Conservation (phyloP, 2,888 invertebrate species). For the Meghimatium bilineatum region DNA sequence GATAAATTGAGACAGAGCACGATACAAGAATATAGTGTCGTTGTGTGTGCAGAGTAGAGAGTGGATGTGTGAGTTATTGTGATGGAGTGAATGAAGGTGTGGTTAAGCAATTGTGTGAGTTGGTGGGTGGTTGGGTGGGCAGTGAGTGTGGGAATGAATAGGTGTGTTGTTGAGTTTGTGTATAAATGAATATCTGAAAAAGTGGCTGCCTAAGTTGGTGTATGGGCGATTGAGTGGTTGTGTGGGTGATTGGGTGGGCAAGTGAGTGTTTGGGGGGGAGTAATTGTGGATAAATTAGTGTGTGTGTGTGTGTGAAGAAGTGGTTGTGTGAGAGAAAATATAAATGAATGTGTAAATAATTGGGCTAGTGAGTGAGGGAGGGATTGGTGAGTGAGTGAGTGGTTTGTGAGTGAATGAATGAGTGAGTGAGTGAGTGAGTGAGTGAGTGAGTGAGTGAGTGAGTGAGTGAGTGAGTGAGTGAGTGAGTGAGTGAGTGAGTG, state of each 20-base stretch:
- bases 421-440: not conserved
- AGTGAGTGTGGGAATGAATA: conserved; percentile 7
- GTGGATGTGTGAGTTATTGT: conserved; percentile 3
- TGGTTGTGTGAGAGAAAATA: not conserved
- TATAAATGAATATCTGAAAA: not conserved
- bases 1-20: not conserved
- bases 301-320: not conserved
- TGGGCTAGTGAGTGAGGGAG: not conserved
- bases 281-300: not conserved
- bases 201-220: not conserved
- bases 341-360: not conserved
- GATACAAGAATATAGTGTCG: not conserved
- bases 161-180: not conserved
- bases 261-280: not conserved
- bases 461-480: not conserved
- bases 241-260: not conserved
- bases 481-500: not conserved
- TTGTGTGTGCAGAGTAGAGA: not conserved
- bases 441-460: conserved; percentile 1
- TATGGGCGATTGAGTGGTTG: not conserved
- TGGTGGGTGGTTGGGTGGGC: not conserved
- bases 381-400: conserved; percentile 9
- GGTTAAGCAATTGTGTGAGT: not conserved
- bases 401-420: not conserved
- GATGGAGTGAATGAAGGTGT: not conserved